Conservation (phyloP, 2,113 vertebrate species). For the Urocitellus parryii region DNA sequence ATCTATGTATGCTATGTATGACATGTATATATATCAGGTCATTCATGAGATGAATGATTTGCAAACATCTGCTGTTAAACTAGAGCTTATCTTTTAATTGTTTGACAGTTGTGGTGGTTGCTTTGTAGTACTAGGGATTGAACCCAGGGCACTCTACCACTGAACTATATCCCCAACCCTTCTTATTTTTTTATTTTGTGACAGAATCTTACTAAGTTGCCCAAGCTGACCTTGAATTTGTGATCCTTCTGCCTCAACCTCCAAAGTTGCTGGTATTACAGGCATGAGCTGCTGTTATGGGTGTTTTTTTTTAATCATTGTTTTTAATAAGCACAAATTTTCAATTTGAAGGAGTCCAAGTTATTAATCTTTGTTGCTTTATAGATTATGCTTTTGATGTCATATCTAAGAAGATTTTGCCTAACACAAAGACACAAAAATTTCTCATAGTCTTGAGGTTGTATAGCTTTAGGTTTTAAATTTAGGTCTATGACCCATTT, state of each 20-base stretch:
- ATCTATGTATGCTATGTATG: neutral
- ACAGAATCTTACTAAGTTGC: too few relatives aligned
- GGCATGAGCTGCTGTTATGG: too few relatives aligned
- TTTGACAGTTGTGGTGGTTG: neutral
- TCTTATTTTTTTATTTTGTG: too few relatives aligned
- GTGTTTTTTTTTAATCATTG: neutral
- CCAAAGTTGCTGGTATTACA: too few relatives aligned
- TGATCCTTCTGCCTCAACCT: too few relatives aligned
- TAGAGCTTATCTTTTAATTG: neutral
- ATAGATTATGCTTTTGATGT: neutral
- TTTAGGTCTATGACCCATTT: neutral
- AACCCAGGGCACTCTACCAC: too few relatives aligned
- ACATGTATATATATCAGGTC: neutral
- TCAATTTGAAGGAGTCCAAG: neutral
- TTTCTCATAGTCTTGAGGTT: neutral
- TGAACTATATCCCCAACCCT: too few relatives aligned
- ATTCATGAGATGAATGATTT: slow-evolving; percentile 8
- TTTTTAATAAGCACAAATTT: neutral
- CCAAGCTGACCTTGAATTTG: too few relatives aligned
- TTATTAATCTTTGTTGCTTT: neutral
- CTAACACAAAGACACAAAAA: neutral
- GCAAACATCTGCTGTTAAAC: neutral
- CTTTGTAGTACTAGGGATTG: too few relatives aligned
- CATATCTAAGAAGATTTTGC: slow-evolving; percentile 9
- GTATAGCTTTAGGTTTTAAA: neutral